phyloP scores from a whole-genome alignment of 2,797 vertebrate species.

The Falco berigora region DNA sequence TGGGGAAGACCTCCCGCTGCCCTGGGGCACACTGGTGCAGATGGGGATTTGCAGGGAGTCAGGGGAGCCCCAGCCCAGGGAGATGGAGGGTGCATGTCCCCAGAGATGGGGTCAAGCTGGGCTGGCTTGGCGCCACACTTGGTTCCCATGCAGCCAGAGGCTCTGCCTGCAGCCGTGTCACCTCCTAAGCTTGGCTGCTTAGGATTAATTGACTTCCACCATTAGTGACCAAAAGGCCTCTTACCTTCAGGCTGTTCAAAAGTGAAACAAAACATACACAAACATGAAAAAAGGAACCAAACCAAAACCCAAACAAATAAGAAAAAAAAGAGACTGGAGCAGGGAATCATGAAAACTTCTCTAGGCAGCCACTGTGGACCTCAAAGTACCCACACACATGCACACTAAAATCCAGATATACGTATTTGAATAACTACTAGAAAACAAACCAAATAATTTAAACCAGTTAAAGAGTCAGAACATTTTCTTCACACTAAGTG shows the following conservation, averaged over 20 bases:
- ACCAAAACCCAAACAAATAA: too few species aligned
- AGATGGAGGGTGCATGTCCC: background rate
- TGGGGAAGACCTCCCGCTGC: background rate
- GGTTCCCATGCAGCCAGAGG: background rate
- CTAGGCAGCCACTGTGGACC: background rate
- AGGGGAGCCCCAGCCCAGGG: background rate
- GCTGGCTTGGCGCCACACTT: background rate
- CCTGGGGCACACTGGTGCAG: background rate
- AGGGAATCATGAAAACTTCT: background rate
- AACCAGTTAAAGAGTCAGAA: constrained; percentile 65
- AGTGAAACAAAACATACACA: background rate
- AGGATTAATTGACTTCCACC: background rate
- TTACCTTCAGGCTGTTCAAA: background rate
- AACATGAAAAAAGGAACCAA: background rate
- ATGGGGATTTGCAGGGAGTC: background rate
- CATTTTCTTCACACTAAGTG: constrained; percentile 53
- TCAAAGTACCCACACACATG: background rate
- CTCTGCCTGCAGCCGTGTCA: background rate
- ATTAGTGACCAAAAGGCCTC: constrained; percentile 1
- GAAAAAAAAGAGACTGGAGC: background rate
- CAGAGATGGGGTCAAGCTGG: background rate
- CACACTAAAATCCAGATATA: background rate
- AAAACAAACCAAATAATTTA: constrained; percentile 66
- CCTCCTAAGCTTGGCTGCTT: background rate
- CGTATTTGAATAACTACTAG: background rate